Base-by-base conservation (phyloP, 2,113 vertebrate species). In the Corvus moneduloides region DNA sequence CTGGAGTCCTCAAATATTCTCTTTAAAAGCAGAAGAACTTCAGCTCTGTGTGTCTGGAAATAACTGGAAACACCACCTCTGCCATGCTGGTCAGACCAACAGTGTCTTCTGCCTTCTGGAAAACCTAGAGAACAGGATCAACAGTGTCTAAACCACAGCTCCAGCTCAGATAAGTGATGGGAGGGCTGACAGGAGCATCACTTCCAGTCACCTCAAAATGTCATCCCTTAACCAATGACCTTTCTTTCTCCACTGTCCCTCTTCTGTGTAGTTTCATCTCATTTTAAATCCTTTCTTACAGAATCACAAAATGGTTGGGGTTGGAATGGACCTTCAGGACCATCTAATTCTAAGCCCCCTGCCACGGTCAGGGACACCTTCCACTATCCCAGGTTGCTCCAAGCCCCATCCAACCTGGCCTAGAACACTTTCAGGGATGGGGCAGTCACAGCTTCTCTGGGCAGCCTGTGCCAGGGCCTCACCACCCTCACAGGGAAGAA, bases 1-100 rank as follows among this genome's bases (percentile, higher is more conserved):
- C 7, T 2, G 1, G 27, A 77, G 46, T 91, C 80, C 22, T 56
- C 75, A 80, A 79, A 85, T 51, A 76, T 16, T 55, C 94, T 82
- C 58, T 81, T 92, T 54, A 84, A 86, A 91, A 3, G 8, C 61
- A 93, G 86, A 96, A 76, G 77, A 46, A 22, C 37, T 93, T 92
- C 84, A 91, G 55, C 49, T 73, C 18, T 58, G 1, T 43, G 46
- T 73, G 54, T 27, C 87, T 63, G 63, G 13, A 27, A 85, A 32
- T 55, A 81, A 78, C n/a, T 68, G 51, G 59, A 91, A 81, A 71
- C 23, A 51, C 22, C 35, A 59, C 26, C 55, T 90, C 64, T 84
- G 43, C 75, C 41, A 59, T 0, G 0, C 55, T 58, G 84, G 7
- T 68, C 62, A 73, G n/a, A 37, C 8, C 13, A 24, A 69, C 23